Conservation (phyloP, 2,797 vertebrate genomes). For the Antrozous pallidus region DNA sequence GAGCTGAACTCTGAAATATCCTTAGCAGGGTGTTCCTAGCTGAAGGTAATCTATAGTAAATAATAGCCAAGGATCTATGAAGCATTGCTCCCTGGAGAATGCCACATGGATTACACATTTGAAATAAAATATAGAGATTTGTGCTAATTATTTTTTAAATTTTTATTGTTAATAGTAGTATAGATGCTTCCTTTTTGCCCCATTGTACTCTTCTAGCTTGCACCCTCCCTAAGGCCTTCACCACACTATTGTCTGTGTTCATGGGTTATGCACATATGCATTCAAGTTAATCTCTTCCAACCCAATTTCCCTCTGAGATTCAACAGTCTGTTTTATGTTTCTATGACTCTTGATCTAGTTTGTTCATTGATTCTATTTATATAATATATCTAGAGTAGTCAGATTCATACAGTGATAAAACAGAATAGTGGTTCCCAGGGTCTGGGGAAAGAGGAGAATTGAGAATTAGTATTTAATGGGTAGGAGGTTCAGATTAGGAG, state of each 20-base stretch:
- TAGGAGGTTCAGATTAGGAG: neutral
- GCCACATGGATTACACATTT: neutral
- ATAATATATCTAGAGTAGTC: neutral
- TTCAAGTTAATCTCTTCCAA: too few relatives aligned
- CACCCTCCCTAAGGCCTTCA: too few relatives aligned
- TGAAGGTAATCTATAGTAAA: neutral
- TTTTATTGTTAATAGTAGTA: too few relatives aligned
- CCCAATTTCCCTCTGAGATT: too few relatives aligned
- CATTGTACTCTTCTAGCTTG: neutral
- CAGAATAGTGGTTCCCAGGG: neutral
- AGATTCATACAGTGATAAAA: neutral
- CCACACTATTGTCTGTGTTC: too few relatives aligned
- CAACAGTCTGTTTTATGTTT: too few relatives aligned
- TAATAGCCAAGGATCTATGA: neutral
- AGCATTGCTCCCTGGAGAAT: neutral
- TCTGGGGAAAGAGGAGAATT: neutral
- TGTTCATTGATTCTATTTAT: neutral
- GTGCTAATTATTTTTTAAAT: neutral
- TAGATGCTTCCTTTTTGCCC: too few relatives aligned
- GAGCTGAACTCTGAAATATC: neutral
- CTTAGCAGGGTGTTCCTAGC: neutral
- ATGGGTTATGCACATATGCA: too few relatives aligned
- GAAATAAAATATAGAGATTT: neutral
- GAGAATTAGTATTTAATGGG: neutral
- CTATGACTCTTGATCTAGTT: too few relatives aligned